Percentiles rank a stretch among this genome's conserved stretches.
Conservation (phyloP, 2,797 vertebrate species). For the Characodon lateralis region DNA sequence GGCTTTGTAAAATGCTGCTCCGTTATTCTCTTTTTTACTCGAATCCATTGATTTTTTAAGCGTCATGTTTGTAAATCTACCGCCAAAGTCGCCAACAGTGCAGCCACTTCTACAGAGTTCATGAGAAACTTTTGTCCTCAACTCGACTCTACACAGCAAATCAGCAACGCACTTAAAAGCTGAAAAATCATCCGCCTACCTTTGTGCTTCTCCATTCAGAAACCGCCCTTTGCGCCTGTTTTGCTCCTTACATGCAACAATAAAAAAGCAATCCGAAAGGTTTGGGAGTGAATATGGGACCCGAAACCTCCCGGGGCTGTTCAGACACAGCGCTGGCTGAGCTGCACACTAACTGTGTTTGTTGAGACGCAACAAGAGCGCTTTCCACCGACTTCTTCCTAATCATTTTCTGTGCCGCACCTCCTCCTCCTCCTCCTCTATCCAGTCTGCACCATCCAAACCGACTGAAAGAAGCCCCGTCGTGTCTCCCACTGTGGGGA, state of each 20-base stretch:
- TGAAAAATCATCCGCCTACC: constrained; percentile 64
- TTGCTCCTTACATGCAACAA: constrained; percentile 51
- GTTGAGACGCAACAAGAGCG: constrained; percentile 57
- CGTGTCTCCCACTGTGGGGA: not conserved
- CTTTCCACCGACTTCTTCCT: constrained; percentile 50
- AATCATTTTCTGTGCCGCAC: constrained; percentile 9
- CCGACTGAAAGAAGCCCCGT: not conserved
- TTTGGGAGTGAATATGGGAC: constrained; percentile 8
- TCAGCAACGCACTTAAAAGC: not conserved
- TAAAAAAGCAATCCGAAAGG: constrained; percentile 28
- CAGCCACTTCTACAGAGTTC: not conserved
- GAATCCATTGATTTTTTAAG: not conserved
- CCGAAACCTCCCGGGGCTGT: not conserved
- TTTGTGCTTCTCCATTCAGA: constrained; percentile 83
- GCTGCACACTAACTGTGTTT: constrained; percentile 26
- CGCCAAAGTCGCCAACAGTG: not conserved
- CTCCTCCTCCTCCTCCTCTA: constrained; percentile 32
- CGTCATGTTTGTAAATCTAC: not conserved
- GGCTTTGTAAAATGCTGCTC: not conserved
- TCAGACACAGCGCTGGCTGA: not conserved
- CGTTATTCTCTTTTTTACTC: not conserved
- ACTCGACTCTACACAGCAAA: not conserved
- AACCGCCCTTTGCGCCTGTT: constrained; percentile 30
- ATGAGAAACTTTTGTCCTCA: not conserved
- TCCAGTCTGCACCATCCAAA: constrained; percentile 49